A percentile compares a stretch with the other conserved stretches of the same genome.
These are phyloP conservation scores for Sarcophaga caerulescens DNA, from an alignment of 2,888 invertebrate genomes.

Conservation along the genomic window DNA sequence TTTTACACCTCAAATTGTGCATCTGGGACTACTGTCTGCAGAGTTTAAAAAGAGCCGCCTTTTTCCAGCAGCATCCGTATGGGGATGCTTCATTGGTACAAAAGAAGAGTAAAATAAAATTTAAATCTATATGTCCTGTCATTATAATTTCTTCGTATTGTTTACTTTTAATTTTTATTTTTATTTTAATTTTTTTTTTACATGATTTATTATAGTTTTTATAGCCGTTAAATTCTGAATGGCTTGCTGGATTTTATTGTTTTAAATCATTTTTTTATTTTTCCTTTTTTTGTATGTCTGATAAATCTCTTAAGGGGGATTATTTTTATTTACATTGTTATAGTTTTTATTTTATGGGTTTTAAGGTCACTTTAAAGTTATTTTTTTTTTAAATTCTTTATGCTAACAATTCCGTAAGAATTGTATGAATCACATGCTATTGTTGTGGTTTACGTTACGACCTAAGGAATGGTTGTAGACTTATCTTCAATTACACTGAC, in stretches of 20 bases:
- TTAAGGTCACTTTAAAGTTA: not conserved
- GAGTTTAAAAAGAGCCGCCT: not conserved
- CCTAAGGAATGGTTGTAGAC: too few species aligned
- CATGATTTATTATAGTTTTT: slow-evolving; percentile 48
- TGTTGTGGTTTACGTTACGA: too few species aligned
- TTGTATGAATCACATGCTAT: too few species aligned
- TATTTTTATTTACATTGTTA: not conserved
- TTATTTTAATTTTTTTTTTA: slow-evolving; percentile 15
- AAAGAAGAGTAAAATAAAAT: not conserved
- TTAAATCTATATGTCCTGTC: slow-evolving; percentile 14
- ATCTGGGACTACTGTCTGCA: slow-evolving; percentile 1
- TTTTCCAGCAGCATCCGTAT: slow-evolving; percentile 5
- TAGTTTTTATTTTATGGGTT: not conserved
- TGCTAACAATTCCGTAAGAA: too few species aligned
- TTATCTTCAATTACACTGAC: too few species aligned
- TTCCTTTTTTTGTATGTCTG: not conserved
- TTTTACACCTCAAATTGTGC: slow-evolving; percentile 7
- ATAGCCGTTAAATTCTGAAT: slow-evolving; percentile 57
- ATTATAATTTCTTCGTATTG: slow-evolving; percentile 28
- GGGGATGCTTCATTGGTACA: too few species aligned
- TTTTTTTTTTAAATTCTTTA: not conserved
- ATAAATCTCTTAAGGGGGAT: slow-evolving; percentile 44
- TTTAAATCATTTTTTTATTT: slow-evolving; percentile 32
- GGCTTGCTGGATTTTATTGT: slow-evolving; percentile 38
- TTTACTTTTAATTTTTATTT: slow-evolving; percentile 18